phyloP scores from a whole-genome alignment of 1,140 invertebrate species.

The Drosophila tropicalis region DNA sequence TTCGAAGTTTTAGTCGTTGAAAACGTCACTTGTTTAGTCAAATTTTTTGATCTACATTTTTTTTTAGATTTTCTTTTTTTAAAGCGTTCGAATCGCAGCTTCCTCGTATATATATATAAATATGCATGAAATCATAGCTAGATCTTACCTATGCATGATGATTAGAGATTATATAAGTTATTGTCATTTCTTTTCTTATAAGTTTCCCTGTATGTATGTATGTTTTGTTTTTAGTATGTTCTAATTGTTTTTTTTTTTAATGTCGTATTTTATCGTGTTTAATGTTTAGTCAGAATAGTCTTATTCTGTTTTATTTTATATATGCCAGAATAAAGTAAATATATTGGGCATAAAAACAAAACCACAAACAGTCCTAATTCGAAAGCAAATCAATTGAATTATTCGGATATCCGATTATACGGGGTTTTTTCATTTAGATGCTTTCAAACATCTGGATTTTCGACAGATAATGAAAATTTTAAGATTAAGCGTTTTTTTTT shows the following conservation, averaged over 20 bases:
- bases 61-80: too few relatives aligned
- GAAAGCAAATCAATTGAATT: too few relatives aligned
- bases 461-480: too few relatives aligned
- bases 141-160: neutral
- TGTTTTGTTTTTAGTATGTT: conserved; percentile 19
- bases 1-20: neutral
- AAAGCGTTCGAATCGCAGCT: too few relatives aligned
- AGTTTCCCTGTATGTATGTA: conserved; percentile 13
- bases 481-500: too few relatives aligned
- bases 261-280: conserved; percentile 19
- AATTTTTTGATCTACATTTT: too few relatives aligned
- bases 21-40: too few relatives aligned
- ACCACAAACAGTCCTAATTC: neutral
- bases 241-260: conserved; percentile 12
- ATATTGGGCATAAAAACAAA: conserved; percentile 6
- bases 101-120: too few relatives aligned
- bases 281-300: conserved; percentile 3
- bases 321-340: conserved; percentile 33
- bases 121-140: too few relatives aligned
- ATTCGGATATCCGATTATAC: too few relatives aligned
- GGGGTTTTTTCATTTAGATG: too few relatives aligned
- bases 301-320: conserved; percentile 4
- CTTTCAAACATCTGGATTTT: too few relatives aligned
- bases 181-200: conserved; percentile 3
- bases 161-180: conserved; percentile 16